Percentiles rank a stretch among this genome's conserved stretches.
These are phyloP conservation scores for Myopa testacea DNA, from an alignment of 2,888 invertebrate species.

Conservation along the genomic window DNA sequence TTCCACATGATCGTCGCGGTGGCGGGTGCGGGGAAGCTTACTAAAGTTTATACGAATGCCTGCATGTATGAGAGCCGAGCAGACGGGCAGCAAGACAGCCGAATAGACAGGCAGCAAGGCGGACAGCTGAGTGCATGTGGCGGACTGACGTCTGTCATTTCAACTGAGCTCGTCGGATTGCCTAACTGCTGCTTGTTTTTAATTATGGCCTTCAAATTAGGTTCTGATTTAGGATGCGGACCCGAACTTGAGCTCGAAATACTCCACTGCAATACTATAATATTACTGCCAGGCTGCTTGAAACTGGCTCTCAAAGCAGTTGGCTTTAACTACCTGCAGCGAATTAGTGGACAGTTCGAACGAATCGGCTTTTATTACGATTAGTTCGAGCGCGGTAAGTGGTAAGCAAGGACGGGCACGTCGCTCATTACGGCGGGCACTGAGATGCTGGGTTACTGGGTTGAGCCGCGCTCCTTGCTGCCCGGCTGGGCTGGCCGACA, in stretches of 20 bases:
- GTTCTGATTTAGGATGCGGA: constrained; percentile 51
- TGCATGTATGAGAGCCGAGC: not conserved
- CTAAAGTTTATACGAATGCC: not conserved
- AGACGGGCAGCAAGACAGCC: not conserved
- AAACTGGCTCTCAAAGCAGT: not conserved
- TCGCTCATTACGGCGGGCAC: not conserved
- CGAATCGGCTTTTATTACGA: constrained; percentile 38
- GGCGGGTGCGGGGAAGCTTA: not conserved
- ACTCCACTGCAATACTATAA: too few species aligned
- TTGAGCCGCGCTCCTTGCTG: not conserved
- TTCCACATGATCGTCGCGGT: constrained; percentile 1
- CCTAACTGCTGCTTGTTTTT: constrained; percentile 42
- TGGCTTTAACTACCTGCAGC: constrained; percentile 47
- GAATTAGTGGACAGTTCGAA: constrained; percentile 45
- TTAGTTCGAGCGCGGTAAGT: constrained; percentile 32
- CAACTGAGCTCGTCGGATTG: constrained; percentile 24
- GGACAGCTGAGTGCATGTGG: constrained; percentile 7
- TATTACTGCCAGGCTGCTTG: not conserved
- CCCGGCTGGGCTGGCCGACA: not conserved
- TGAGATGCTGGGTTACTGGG: not conserved
- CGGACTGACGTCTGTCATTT: constrained; percentile 34
- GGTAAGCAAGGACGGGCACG: constrained; percentile 2
- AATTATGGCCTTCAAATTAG: constrained; percentile 53
- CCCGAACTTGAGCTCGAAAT: constrained; percentile 31
- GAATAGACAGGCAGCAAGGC: not conserved